Base-by-base conservation (phyloP, 2,888 invertebrate genomes). In the Eucera pruinosa region DNA sequence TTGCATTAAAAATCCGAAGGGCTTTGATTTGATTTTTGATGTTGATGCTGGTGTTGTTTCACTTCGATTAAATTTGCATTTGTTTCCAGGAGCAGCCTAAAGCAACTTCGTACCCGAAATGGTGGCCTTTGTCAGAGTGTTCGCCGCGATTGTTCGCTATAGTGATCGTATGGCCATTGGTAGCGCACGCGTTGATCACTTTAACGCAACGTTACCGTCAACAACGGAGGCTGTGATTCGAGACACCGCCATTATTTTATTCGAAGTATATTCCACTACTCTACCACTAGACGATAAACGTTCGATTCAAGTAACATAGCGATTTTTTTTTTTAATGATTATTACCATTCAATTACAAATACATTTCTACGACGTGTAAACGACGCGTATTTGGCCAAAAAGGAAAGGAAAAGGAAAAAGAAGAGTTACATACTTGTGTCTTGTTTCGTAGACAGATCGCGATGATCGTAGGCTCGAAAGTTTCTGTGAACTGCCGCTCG, bases 91-190 rank as follows among this genome's bases (percentile, higher is more conserved):
- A 87, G 25, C 86, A 83, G 58, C 66, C 80, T 65, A 78, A 55
- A 33, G 81, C 75, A 54, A 78, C 78, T 47, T 65, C 57, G 27
- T 78, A 83, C 64, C 85, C 88, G 18, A 87, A 86, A 73, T 91
- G 91, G 91, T 91, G 90, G 91, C 91, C 91, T 57, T 81, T 90
- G 23, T 64, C 84, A 39, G 91, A 89, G 64, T 91, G 90, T 74
- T 88, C 90, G 6, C 90, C 90, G 13, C 82, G 88, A 66, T 82
- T 95, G 0, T 91, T 96, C 61, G 88, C 93, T 58, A 93, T 96
- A 77, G 90, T 96, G 81, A 86, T 95, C 27, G 78, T 94, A 69
- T 96, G 96, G 96, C 96, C 96, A 5, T 93, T 96, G 87, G 79
- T 95, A 55, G 95, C 94, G 20, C 91, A 91, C 50, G 82, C 86